Conservation (phyloP, 2,113 vertebrate species). For the Alethe castanea region DNA sequence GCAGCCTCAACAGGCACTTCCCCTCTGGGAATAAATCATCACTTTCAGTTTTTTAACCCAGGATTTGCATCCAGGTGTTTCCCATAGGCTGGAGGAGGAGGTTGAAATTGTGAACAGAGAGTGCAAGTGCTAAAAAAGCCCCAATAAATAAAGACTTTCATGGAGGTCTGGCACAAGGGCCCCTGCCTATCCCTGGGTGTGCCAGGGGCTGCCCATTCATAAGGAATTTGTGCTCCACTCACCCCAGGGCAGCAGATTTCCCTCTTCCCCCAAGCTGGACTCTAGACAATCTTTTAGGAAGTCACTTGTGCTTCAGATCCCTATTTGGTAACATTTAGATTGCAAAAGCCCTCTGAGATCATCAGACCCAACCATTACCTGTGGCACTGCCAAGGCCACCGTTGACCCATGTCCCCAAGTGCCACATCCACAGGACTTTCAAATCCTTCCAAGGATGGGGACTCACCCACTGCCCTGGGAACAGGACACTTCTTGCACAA, state of each 20-base stretch:
- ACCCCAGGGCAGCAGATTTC: not conserved
- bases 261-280: not conserved
- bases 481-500: too few relatives aligned
- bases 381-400: not conserved
- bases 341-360: not conserved
- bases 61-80: not conserved
- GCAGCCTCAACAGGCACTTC: not conserved
- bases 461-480: not conserved
- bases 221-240: rapidly evolving
- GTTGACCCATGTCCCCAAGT: not conserved
- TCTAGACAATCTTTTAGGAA: not conserved
- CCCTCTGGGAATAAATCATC: not conserved
- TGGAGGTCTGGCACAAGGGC: not conserved
- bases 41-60: not conserved
- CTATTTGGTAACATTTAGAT: not conserved
- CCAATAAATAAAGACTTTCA: not conserved
- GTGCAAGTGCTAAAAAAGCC: not conserved
- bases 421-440: not conserved
- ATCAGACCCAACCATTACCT: not conserved
- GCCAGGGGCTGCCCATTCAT: not conserved
- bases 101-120: not conserved
- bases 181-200: rapidly evolving
- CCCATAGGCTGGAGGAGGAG: not conserved
- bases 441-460: not conserved
- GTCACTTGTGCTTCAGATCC: not conserved